Percentiles rank a stretch among this genome's conserved stretches.
These are phyloP conservation scores for Rhabdophis nuchalis DNA, from an alignment of 2,797 vertebrate species.

Conservation along the genomic window DNA sequence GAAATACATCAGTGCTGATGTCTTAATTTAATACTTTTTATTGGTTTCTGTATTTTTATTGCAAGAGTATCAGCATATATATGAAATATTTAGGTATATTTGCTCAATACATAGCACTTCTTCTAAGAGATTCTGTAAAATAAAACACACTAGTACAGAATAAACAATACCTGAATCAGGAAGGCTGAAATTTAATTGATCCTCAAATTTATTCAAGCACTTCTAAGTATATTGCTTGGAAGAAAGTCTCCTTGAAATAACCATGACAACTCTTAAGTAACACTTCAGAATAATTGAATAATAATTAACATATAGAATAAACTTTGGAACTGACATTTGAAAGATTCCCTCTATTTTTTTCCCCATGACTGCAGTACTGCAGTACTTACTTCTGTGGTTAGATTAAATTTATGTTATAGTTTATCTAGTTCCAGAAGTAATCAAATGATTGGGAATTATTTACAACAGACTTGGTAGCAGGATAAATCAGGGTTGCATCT, in stretches of 20 bases:
- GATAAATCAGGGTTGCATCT: neutral
- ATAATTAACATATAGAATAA: neutral
- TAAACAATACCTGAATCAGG: neutral
- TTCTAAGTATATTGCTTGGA: neutral
- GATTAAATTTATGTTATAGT: neutral
- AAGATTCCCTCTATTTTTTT: neutral
- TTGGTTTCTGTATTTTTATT: constrained; percentile 4
- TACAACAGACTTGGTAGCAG: neutral
- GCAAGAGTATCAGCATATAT: neutral
- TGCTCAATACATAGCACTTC: neutral
- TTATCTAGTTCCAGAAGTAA: neutral
- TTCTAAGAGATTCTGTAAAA: constrained; percentile 4
- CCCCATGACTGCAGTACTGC: neutral
- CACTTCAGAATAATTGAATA: neutral
- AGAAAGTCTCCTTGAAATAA: neutral
- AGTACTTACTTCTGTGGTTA: neutral
- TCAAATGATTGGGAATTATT: neutral
- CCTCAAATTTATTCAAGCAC: neutral
- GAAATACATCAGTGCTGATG: neutral
- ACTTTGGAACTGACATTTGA: neutral
- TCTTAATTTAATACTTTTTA: constrained; percentile 32
- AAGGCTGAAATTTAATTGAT: constrained; percentile 11
- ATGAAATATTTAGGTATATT: constrained; percentile 25
- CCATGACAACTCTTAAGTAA: neutral
- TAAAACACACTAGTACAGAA: neutral